Percentiles rank a stretch among this genome's conserved stretches.
Conservation (phyloP, 2,888 invertebrate species). For the Uloborus plumipes region DNA sequence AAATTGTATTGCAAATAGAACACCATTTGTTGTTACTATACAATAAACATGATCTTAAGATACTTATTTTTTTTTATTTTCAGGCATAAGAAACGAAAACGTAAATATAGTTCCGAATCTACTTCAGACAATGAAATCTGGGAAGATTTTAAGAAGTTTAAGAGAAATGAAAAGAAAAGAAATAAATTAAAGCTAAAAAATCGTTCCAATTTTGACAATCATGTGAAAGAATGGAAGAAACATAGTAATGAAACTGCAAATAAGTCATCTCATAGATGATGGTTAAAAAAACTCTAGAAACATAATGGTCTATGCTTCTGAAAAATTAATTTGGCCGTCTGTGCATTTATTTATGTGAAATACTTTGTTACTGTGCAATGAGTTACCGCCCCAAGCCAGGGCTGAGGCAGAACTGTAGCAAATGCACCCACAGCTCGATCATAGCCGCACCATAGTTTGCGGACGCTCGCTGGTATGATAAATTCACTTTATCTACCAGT, state of each 20-base stretch:
- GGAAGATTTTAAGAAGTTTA: constrained; percentile 44
- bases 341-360: too few species aligned
- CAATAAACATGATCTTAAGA: neutral
- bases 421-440: too few species aligned
- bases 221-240: constrained; percentile 47
- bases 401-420: too few species aligned
- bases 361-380: too few species aligned
- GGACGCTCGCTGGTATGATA: too few species aligned
- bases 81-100: constrained; percentile 41
- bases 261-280: neutral
- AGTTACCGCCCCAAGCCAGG: too few species aligned
- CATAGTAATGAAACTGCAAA: neutral
- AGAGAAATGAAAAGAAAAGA: constrained; percentile 24
- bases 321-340: too few species aligned
- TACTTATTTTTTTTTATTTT: neutral
- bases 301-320: too few species aligned
- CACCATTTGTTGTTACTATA: neutral
- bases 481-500: too few species aligned
- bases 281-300: too few species aligned
- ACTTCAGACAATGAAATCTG: constrained; percentile 44
- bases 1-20: neutral
- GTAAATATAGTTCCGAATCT: constrained; percentile 3
- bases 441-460: too few species aligned
- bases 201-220: constrained; percentile 22
- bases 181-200: constrained; percentile 16